These are phyloP conservation scores for Chaenocephalus aceratus DNA, from an alignment of 2,113 vertebrate genomes.

Conservation along the genomic window DNA sequence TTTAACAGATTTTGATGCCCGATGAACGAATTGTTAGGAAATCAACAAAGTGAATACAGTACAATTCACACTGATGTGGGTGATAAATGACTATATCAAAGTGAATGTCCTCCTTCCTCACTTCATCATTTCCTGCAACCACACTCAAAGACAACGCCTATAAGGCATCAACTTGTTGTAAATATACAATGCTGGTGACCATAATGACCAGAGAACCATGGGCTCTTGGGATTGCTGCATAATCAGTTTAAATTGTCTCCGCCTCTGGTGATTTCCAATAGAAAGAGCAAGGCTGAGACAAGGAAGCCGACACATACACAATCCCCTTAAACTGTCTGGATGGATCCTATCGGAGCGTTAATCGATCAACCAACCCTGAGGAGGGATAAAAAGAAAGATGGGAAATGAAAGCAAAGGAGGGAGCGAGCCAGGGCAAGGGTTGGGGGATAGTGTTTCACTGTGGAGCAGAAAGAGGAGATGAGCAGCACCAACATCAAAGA, in stretches of 20 bases:
- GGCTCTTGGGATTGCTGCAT: slow-evolving; percentile 57
- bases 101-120: slow-evolving; percentile 1
- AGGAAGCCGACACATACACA: slow-evolving; percentile 17
- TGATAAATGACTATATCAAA: neutral
- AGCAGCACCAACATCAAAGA: slow-evolving; percentile 72
- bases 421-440: slow-evolving; percentile 33
- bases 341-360: slow-evolving; percentile 64
- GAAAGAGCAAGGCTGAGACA: slow-evolving; percentile 38
- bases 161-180: slow-evolving; percentile 52
- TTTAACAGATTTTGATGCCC: no score
- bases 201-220: slow-evolving; percentile 61
- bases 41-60: no score
- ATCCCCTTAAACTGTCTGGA: slow-evolving; percentile 50
- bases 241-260: slow-evolving; percentile 72
- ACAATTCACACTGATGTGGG: neutral
- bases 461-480: slow-evolving; percentile 46
- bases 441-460: slow-evolving; percentile 49
- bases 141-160: neutral
- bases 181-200: slow-evolving; percentile 60
- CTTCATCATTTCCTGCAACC: neutral
- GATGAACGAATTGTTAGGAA: no score
- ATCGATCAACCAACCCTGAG: slow-evolving; percentile 68
- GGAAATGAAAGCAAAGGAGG: slow-evolving; percentile 41
- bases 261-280: slow-evolving; percentile 52
- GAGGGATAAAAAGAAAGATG: slow-evolving; percentile 46